Conservation (phyloP, 2,888 invertebrate species). For the Labia minor region DNA sequence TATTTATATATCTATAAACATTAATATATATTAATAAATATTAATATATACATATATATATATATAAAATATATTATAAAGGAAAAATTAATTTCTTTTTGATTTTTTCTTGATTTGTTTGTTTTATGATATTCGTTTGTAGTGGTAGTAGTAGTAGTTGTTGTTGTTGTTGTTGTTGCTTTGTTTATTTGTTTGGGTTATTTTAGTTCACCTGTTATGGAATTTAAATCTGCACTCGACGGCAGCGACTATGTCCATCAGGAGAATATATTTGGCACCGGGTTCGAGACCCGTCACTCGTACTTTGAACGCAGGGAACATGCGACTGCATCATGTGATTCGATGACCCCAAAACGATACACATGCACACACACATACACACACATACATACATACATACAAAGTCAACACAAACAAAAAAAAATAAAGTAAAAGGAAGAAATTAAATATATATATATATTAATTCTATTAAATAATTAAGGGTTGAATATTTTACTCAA, state of each 20-base stretch:
- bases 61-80: no score
- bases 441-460: background rate
- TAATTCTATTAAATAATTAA: background rate
- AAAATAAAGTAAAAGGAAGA: slow-evolving; percentile 13
- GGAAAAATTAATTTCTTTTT: background rate
- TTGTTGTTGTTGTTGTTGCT: background rate
- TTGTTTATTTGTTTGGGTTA: slow-evolving; percentile 17
- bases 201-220: slow-evolving; percentile 63
- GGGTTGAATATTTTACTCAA: slow-evolving; percentile 13
- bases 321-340: slow-evolving; percentile 56
- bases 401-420: slow-evolving; percentile 27
- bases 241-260: slow-evolving; percentile 94
- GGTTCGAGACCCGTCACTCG: slow-evolving; percentile 93
- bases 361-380: slow-evolving; percentile 31
- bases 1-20: no score
- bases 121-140: no score
- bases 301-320: slow-evolving; percentile 97
- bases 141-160: slow-evolving; percentile 14
- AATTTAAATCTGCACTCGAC: slow-evolving; percentile 93
- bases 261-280: slow-evolving; percentile 92
- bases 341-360: slow-evolving; percentile 28
- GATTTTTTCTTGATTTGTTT: no score
- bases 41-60: no score
- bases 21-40: no score
- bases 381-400: slow-evolving; percentile 46